Conservation (phyloP, 2,113 vertebrate genomes). For the Micromys minutus region DNA sequence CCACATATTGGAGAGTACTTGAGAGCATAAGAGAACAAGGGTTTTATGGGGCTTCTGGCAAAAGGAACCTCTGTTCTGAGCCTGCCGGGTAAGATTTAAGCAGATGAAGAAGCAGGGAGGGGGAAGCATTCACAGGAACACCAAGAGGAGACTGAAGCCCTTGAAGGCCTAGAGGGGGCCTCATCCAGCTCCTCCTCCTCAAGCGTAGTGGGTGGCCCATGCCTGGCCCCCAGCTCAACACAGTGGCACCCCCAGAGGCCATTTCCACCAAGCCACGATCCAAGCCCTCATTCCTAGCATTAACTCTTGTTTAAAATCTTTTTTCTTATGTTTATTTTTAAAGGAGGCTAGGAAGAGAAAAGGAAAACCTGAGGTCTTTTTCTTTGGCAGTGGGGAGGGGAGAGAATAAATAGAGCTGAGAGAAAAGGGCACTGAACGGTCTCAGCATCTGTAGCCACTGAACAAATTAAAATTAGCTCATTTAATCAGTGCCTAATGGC, state of each 20-base stretch:
- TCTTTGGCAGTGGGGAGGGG: slow-evolving; percentile 22
- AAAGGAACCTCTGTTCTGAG: neutral
- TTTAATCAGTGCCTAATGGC: slow-evolving; percentile 84
- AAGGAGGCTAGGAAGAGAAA: slow-evolving; percentile 40
- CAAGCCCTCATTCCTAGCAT: neutral
- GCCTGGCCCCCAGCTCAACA: neutral
- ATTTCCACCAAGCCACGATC: neutral
- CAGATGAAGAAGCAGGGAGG: neutral
- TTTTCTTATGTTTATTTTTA: slow-evolving; percentile 63
- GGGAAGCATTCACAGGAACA: neutral
- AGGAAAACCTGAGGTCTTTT: slow-evolving; percentile 64
- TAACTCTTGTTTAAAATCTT: slow-evolving; percentile 47
- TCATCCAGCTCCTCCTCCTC: neutral
- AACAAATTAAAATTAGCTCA: slow-evolving; percentile 84
- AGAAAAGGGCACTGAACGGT: slow-evolving; percentile 78
- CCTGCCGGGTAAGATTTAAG: neutral
- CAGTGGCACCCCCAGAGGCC: neutral
- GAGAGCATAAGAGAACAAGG: neutral
- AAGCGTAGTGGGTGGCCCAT: neutral
- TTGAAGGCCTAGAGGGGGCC: accelerated
- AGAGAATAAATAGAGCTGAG: slow-evolving; percentile 72
- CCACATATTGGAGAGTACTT: neutral
- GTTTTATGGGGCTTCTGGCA: neutral
- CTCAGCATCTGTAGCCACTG: slow-evolving; percentile 78
- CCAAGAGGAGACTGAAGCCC: neutral